Evolutionary conservation across 1,140 invertebrate genomes (phyloP).

Genomic region (Idris sp.): DNA sequence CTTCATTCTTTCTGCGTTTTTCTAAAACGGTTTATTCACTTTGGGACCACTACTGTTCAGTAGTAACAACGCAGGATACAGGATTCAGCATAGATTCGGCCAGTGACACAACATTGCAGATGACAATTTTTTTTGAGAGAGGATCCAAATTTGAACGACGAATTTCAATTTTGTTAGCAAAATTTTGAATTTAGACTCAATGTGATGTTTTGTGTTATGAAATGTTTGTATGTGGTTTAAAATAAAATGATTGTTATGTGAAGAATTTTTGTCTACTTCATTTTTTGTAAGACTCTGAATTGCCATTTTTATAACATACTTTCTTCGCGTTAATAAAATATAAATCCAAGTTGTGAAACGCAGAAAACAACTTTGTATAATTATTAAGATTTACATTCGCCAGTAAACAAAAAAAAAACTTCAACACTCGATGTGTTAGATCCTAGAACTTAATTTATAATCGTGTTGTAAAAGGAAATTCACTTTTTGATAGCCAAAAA

Average conservation of each 20-base stretch:
- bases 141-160: too few species aligned
- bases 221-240: conserved; percentile 3
- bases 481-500: not conserved
- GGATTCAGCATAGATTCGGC: conserved; percentile 38
- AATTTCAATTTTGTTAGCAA: too few species aligned
- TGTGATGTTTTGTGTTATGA: too few species aligned
- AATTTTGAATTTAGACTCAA: too few species aligned
- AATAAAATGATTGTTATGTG: conserved; percentile 20
- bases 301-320: conserved; percentile 14
- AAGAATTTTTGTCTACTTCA: too few species aligned
- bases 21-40: conserved; percentile 13
- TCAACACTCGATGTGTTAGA: too few species aligned
- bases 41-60: conserved; percentile 2
- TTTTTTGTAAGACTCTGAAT: too few species aligned
- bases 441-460: not conserved
- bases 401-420: not conserved
- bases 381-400: conserved; percentile 18
- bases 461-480: not conserved
- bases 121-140: too few species aligned
- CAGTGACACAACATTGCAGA: not conserved
- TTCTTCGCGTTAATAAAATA: conserved; percentile 38
- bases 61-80: conserved; percentile 29
- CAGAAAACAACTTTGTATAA: conserved; percentile 15
- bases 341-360: conserved; percentile 21
- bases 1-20: conserved; percentile 31